These are phyloP conservation scores for Empis livida DNA, from an alignment of 2,888 invertebrate genomes.

Conservation along the genomic window DNA sequence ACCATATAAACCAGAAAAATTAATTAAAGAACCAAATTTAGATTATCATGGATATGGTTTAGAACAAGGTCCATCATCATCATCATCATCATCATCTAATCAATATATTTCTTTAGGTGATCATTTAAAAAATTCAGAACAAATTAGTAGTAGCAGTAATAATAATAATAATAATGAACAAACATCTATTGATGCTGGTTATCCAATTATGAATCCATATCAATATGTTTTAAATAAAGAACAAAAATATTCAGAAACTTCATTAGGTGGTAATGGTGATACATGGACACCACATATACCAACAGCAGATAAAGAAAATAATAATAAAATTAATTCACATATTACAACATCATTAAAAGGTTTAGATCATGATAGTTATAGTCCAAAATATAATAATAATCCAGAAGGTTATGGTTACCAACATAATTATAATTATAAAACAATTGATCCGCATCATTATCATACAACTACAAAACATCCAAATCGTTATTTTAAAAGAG, in stretches of 20 bases:
- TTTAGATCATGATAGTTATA: constrained; percentile 30
- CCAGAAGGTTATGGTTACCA: constrained; percentile 35
- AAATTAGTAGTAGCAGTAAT: not conserved
- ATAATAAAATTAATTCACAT: not conserved
- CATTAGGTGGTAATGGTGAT: constrained; percentile 19
- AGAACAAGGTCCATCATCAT: too few relatives aligned
- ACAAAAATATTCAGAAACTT: constrained; percentile 4
- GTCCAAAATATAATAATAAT: constrained; percentile 33
- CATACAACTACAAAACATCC: constrained; percentile 9
- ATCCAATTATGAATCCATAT: constrained; percentile 28
- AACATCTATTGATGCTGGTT: constrained; percentile 22
- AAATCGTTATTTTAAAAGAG: constrained; percentile 19
- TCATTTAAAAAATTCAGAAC: not conserved
- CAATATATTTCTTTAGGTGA: not conserved
- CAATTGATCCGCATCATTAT: not conserved
- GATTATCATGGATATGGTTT: constrained; percentile 15
- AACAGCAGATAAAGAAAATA: constrained; percentile 7
- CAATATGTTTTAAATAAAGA: constrained; percentile 29
- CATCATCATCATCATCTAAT: not conserved
- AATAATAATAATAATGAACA: not conserved
- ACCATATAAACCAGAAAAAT: constrained; percentile 27
- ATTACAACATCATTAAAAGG: constrained; percentile 12
- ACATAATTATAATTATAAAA: constrained; percentile 21
- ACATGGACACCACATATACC: constrained; percentile 16
- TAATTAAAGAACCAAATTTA: constrained; percentile 5